Base-by-base conservation (phyloP, 2,888 invertebrate species). In the Geophilus truncorum region DNA sequence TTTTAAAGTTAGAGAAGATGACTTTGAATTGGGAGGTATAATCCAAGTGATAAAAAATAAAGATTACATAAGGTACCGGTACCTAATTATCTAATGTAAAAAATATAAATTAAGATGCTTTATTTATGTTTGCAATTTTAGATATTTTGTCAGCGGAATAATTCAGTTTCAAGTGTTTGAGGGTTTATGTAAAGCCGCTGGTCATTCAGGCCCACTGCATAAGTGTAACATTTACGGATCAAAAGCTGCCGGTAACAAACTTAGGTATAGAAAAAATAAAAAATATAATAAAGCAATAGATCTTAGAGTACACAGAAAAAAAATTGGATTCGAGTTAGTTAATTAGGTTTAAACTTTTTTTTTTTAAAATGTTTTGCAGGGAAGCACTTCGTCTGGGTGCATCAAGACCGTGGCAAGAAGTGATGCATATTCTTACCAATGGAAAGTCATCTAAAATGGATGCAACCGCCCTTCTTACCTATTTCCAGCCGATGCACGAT, bases 101-200 rank as follows among this genome's bases (percentile, higher is more conserved):
- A 4, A 57, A 21, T n/a, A 40, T 2, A 40, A 40, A 7, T 40
- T 40, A 15, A 40, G 2, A 40, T 15, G 57, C 3, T 21, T 57
- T 7, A 3, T 7, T 15, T 70, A 0, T 23, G n/a, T 70, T 1
- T 77, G 10, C 12, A 30, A n/a, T n/a, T 36, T 32, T 91, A 96
- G 97, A 89, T 97, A 97, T 88, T 97, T 96, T 89, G 94, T 97
- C 83, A 94, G 94, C 85, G 94, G 94, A 7, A 90, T 97, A 12
- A 90, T 97, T n/a, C 97, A 97, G 89, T 97, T 97, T 90, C 97
- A 97, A 88, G 91, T 97, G 80, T 93, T 95, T 88, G 90, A 94
- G 34, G 91, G 94, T 0, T 88, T 97, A 83, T 97, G 97, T 84
- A 86, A 91, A 81, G 91, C 92, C 0, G 93, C 96, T 0, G 93